Conservation (phyloP, 2,888 invertebrate species). For the Drosophila anceps region DNA sequence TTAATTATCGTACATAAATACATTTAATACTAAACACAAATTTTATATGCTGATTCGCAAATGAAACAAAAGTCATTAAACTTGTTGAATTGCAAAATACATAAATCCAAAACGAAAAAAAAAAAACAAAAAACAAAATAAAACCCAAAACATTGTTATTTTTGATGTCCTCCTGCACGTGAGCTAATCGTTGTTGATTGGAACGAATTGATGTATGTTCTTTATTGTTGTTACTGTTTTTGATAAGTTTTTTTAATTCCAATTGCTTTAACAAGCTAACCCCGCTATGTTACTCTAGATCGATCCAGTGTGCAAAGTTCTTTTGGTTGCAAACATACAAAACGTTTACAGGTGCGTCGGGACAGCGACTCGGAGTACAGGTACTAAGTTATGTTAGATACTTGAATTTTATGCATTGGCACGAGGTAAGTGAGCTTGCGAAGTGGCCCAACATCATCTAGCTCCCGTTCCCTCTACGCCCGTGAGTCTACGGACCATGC, state of each 20-base stretch:
- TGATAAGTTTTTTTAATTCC: constrained; percentile 1
- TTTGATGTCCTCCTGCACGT: constrained; percentile 46
- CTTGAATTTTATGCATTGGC: background rate
- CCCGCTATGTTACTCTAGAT: constrained; percentile 49
- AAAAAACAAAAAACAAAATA: constrained; percentile 11
- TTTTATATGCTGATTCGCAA: constrained; percentile 31
- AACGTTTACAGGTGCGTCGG: constrained; percentile 62
- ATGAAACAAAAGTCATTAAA: constrained; percentile 40
- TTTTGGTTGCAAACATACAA: constrained; percentile 74
- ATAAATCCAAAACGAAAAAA: constrained; percentile 17
- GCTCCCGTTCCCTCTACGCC: background rate
- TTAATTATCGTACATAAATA: constrained; percentile 22
- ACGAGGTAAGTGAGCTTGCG: constrained; percentile 62
- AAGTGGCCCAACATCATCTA: constrained; percentile 30
- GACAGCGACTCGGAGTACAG: constrained; percentile 18
- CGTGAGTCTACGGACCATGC: constrained; percentile 3
- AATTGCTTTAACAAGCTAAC: constrained; percentile 55
- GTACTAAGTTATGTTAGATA: constrained; percentile 42
- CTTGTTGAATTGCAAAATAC: constrained; percentile 32
- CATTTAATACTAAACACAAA: constrained; percentile 30
- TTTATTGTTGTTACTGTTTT: constrained; percentile 8
- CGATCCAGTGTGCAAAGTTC: constrained; percentile 60
- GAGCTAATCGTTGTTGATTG: constrained; percentile 52
- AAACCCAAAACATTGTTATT: constrained; percentile 42
- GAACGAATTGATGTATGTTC: constrained; percentile 46